These are phyloP conservation scores for Okapia johnstoni DNA, from an alignment of 2,113 vertebrate species.

Conservation along the genomic window DNA sequence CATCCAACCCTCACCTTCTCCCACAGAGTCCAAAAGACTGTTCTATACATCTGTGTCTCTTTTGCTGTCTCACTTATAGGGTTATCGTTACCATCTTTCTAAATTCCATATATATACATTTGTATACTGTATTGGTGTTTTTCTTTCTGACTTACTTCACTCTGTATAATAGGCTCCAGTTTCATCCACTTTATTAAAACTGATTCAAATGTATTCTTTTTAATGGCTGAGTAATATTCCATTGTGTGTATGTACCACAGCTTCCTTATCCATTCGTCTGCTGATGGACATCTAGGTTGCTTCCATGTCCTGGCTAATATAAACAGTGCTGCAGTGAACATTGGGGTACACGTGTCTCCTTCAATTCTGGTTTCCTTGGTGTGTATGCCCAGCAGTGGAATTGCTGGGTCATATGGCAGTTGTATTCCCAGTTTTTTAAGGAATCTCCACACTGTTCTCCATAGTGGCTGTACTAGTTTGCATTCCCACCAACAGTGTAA, in stretches of 20 bases:
- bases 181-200: neutral
- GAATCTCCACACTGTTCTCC: neutral
- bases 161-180: neutral
- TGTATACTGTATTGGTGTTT: neutral
- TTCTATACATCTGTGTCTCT: neutral
- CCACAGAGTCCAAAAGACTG: neutral
- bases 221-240: neutral
- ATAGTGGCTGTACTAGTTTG: neutral
- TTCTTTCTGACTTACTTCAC: neutral
- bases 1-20: neutral
- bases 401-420: neutral
- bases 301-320: neutral
- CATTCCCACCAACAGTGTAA: neutral
- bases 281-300: neutral
- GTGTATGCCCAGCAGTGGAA: neutral
- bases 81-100: neutral
- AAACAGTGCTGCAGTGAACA: neutral
- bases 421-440: neutral
- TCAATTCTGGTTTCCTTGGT: accelerated
- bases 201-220: neutral
- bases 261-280: neutral
- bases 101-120: neutral
- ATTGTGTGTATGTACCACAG: neutral
- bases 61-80: neutral
- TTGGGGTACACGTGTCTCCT: accelerated